Percentiles rank a stretch among this genome's conserved stretches.
These are phyloP conservation scores for Trachelus iudaicus DNA, from an alignment of 2,888 invertebrate genomes.

Conservation along the genomic window DNA sequence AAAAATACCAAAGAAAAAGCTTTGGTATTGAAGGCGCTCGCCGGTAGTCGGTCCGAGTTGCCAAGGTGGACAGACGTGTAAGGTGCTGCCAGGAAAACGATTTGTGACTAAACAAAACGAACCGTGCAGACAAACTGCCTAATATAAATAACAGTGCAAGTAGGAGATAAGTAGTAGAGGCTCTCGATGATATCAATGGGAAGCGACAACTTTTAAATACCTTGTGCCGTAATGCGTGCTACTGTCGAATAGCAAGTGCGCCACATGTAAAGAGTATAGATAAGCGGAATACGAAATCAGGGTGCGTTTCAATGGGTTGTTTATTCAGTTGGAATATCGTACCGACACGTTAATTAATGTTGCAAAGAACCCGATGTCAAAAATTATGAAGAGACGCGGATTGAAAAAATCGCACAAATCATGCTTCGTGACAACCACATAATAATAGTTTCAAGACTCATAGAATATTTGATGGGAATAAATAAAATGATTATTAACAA, in stretches of 20 bases:
- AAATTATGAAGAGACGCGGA: not conserved
- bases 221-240: not conserved
- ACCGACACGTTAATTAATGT: not conserved
- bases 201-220: not conserved
- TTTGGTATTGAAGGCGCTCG: conserved; percentile 1
- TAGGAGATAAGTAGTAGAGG: not conserved
- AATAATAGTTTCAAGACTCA: not conserved
- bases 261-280: not conserved
- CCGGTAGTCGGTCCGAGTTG: conserved; percentile 10
- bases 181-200: not conserved
- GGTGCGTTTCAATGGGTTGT: not conserved
- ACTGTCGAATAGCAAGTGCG: not conserved
- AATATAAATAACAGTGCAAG: not conserved
- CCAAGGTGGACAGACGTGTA: not conserved
- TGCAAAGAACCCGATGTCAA: not conserved
- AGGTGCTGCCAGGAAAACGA: not conserved
- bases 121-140: not conserved
- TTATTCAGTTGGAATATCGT: not conserved
- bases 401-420: not conserved
- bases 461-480: not conserved
- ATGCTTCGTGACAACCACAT: not conserved
- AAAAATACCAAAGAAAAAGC: conserved; percentile 13
- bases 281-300: not conserved
- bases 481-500: conserved; percentile 21
- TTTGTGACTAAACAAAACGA: not conserved